Conservation (phyloP, 2,888 invertebrate genomes). For the Zaprionus obscuricornis region DNA sequence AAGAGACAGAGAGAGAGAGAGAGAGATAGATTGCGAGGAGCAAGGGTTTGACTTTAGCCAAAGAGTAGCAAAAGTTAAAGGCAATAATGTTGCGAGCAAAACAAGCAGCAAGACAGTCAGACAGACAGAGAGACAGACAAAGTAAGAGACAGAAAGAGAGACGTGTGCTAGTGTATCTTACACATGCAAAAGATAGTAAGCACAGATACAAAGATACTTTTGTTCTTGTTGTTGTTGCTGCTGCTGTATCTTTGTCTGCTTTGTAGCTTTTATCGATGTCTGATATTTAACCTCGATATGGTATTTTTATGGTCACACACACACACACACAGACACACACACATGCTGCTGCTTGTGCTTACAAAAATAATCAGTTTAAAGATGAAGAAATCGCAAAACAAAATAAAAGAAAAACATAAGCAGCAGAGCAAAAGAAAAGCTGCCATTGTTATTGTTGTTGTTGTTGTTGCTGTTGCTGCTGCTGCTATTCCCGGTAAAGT, state of each 20-base stretch:
- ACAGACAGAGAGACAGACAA: constrained; percentile 1
- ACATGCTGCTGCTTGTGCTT: constrained; percentile 37
- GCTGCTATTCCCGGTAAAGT: constrained; percentile 21
- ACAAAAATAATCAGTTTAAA: constrained; percentile 76
- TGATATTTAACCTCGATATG: constrained; percentile 76
- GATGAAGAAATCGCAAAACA: constrained; percentile 71
- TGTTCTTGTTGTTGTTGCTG: constrained; percentile 33
- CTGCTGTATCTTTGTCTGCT: constrained; percentile 50
- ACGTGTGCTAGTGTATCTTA: background rate
- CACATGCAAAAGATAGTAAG: constrained; percentile 11
- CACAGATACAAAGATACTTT: constrained; percentile 49
- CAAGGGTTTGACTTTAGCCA: constrained; percentile 17
- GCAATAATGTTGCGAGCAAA: constrained; percentile 14
- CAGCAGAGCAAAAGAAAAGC: constrained; percentile 24
- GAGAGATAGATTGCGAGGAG: too few relatives aligned
- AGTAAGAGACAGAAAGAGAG: background rate
- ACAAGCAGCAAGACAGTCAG: constrained; percentile 9
- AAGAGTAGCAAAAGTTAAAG: constrained; percentile 44
- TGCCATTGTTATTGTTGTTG: constrained; percentile 31
- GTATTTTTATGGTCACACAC: constrained; percentile 53
- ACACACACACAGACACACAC: constrained; percentile 25
- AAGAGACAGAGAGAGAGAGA: too few relatives aligned
- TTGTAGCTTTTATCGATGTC: constrained; percentile 73
- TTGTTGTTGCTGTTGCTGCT: constrained; percentile 24
- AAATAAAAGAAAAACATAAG: constrained; percentile 28